Percentiles rank a stretch among this genome's conserved stretches.
Conservation (phyloP, 2,797 vertebrate genomes). For the Platalea minor region DNA sequence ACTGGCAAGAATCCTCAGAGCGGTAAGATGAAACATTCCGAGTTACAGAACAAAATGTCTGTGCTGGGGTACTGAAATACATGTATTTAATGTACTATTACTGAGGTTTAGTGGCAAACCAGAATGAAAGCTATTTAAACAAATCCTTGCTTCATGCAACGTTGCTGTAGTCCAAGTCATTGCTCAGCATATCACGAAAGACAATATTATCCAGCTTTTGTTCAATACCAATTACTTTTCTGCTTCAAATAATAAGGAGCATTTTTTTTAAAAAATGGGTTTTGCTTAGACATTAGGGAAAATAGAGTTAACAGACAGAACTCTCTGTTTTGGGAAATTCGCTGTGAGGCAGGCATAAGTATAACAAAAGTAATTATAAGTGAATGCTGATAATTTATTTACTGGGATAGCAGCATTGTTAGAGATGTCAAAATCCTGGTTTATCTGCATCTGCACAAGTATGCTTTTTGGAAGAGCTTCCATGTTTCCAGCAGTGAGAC, state of each 20-base stretch:
- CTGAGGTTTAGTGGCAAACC: background rate
- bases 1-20: background rate
- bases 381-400: constrained; percentile 15
- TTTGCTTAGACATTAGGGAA: background rate
- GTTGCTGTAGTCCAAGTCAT: background rate
- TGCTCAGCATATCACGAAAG: background rate
- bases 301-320: constrained; percentile 3
- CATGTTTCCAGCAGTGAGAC: background rate
- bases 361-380: background rate
- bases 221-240: constrained; percentile 26
- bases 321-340: background rate
- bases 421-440: background rate
- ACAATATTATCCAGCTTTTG: constrained; percentile 24
- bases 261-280: background rate
- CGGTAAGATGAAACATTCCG: background rate
- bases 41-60: constrained; percentile 15
- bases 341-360: background rate
- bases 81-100: background rate
- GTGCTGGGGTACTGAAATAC: background rate
- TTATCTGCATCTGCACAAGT: background rate
- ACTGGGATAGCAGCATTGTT: background rate
- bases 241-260: constrained; percentile 15
- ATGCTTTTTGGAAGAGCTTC: background rate
- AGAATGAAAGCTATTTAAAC: background rate
- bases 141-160: background rate